A percentile compares a stretch with the other conserved stretches of the same genome.
Evolutionary conservation across 2,888 invertebrate species (phyloP).

Genomic region (Fragum whitleyi): DNA sequence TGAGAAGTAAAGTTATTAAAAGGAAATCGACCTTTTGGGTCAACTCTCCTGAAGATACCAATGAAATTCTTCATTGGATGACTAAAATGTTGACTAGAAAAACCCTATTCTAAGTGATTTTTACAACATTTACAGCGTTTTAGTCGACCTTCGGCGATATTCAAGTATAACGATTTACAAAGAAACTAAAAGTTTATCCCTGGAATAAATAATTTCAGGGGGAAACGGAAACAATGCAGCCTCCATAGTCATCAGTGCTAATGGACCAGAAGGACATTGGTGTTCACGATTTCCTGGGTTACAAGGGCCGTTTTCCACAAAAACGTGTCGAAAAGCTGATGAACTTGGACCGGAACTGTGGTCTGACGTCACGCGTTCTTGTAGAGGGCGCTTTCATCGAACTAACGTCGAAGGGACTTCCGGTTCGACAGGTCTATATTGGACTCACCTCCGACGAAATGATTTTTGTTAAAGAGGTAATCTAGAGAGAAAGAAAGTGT

Average conservation of each 20-base stretch:
- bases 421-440: slow-evolving; percentile 49
- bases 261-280: neutral
- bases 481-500: too few relatives aligned
- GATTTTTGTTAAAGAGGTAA: slow-evolving; percentile 55
- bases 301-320: slow-evolving; percentile 22
- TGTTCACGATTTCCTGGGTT: neutral
- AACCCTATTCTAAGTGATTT: too few relatives aligned
- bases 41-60: too few relatives aligned
- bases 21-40: too few relatives aligned
- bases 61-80: too few relatives aligned
- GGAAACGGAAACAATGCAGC: neutral
- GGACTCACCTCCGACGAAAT: slow-evolving; percentile 53
- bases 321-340: slow-evolving; percentile 41
- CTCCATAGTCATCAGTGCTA: neutral
- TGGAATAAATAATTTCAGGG: too few relatives aligned
- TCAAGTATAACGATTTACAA: too few relatives aligned
- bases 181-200: too few relatives aligned
- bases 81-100: too few relatives aligned
- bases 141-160: too few relatives aligned
- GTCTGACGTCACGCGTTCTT: slow-evolving; percentile 26
- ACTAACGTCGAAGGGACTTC: slow-evolving; percentile 40
- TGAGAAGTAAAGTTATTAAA: too few relatives aligned
- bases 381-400: slow-evolving; percentile 56
- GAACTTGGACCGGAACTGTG: slow-evolving; percentile 6
- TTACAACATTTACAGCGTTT: too few relatives aligned